Evolutionary conservation across 2,113 vertebrate species (phyloP).

Genomic region (Geococcyx californianus): DNA sequence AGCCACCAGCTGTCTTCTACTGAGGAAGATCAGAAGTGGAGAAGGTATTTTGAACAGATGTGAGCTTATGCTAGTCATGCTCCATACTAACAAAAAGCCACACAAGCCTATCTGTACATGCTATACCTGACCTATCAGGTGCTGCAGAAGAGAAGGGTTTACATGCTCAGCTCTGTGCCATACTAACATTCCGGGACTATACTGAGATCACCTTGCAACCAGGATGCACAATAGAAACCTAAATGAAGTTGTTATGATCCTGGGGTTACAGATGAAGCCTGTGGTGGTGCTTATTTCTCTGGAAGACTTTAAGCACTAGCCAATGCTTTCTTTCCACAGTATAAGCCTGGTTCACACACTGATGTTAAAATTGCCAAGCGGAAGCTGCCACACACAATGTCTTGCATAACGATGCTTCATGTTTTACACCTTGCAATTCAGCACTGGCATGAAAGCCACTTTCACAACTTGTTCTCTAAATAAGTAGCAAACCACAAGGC

Average conservation of each 20-base stretch:
- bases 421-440: background rate
- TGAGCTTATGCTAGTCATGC: background rate
- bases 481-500: background rate
- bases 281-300: background rate
- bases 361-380: background rate
- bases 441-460: background rate
- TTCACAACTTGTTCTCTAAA: background rate
- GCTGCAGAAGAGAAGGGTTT: background rate
- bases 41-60: background rate
- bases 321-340: background rate
- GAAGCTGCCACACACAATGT: background rate
- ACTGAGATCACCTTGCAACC: background rate
- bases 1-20: background rate
- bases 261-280: background rate
- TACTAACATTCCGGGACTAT: rapidly evolving
- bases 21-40: background rate
- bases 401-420: background rate
- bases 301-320: background rate
- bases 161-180: background rate
- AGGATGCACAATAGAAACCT: background rate
- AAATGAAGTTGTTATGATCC: background rate
- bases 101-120: background rate
- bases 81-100: background rate
- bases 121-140: background rate
- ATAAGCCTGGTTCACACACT: rapidly evolving